Evolutionary conservation across 92 coral and sea anemone species (phyloP), one percentile per base, ranked within the genome.

Genomic region (Epizoanthus ramosus): DNA sequence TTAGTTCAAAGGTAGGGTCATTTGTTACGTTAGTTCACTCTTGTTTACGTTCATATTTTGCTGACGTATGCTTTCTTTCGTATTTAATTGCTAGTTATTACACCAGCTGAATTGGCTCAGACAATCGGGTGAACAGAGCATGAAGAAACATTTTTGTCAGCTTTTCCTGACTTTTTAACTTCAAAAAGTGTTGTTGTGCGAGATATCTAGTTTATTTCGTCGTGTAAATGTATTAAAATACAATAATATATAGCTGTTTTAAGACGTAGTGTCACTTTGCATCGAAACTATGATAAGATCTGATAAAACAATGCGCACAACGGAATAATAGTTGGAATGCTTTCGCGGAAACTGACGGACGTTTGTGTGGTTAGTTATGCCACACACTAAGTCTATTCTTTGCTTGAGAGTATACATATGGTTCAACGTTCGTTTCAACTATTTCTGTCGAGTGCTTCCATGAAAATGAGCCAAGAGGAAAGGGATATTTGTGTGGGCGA

Each of bases 1-100:
- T 87, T 94, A 45, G 99, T 97, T 24, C 95, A 97, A 71, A 90
- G 99, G 99, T 96, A 86, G 19, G 15, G 1, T 61, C 17, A 56
- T 74, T 16, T 52, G 63, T 73, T 59, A 47, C 71, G 70, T 68
- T 37, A 35, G 3, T 63, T 24, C 63, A 54, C 47, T 37, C 54
- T 6, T 41, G 61, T 63, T 63, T 39, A 16, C 15, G 5, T 39
- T 60, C 31, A 28, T 50, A 52, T 73, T 54, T 6, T 37, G 9
- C 37, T 59, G 61, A 76, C 19, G 57, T 52, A 77, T 6, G 25
- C 6, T 43, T 12, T 75, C 63, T 71, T 59, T 58, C 41, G 19
- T 22, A 41, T 77, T 65, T 22, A 10, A 57, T 33, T 41, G 22
- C 58, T 39, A 77, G 58, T 61, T 12, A n/a, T 77, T 77, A 41